Base-by-base conservation (phyloP, 2,888 invertebrate genomes). In the Orthosia gracilis region DNA sequence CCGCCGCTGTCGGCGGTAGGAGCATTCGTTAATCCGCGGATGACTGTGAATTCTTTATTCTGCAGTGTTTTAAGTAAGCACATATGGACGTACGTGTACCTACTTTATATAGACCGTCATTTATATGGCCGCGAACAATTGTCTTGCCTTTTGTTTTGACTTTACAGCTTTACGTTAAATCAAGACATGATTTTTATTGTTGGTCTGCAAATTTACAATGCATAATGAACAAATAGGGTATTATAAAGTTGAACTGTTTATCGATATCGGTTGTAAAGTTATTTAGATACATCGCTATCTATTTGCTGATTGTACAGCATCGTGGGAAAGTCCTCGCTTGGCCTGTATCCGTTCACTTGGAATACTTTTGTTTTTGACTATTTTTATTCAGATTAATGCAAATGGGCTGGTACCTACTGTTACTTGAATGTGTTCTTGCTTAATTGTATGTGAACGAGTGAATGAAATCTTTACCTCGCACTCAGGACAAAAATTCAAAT, bases 1-100 rank as follows among this genome's bases (percentile, higher is more conserved):
- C 40, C 58, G 23, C 47, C 12, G 67, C 73, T 75, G 84, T 88
- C 80, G 85, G 89, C 87, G 91, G 88, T 87, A 88, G 91, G 84
- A 86, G 92, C 89, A 88, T 91, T 91, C 85, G 91, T 89, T 92
- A 92, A 90, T 91, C 89, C 90, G 86, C 84, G 88, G 85, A 91
- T 87, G 90, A 86, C 89, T 87, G 90, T 85, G 87, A 88, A 91
- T 87, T 87, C 86, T 87, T 87, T 85, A 85, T 87, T 87, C 85
- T 87, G 78, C 76, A 85, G 76, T 82, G 80, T 86, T 89, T 90
- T 89, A 86, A 88, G 84, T 79, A 77, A 80, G 79, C 65, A 72
- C 77, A 55, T 67, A 67, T 15, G n/a, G 17, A 77, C 18, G 54
- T 62, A 45, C n/a, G 45, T n/a, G 52, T 70, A 59, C 15, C 40